phyloP scores from a whole-genome alignment of 2,113 vertebrate species.

The Thymallus thymallus region DNA sequence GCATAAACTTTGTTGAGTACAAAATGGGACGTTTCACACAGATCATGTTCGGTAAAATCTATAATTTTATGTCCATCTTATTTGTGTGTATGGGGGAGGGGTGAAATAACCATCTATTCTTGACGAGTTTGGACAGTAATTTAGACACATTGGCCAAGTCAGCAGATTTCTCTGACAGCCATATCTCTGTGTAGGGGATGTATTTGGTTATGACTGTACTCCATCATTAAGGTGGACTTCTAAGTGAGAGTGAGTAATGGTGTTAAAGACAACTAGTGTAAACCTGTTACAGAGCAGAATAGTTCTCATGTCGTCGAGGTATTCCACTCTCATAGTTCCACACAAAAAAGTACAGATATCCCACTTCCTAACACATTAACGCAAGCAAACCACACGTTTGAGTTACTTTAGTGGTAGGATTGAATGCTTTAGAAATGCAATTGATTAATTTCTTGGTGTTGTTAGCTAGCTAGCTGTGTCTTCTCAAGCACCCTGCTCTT shows the following conservation, averaged over 20 bases:
- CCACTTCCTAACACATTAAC: too few relatives aligned
- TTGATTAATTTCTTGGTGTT: conserved; percentile 50
- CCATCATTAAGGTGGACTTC: conserved; percentile 71
- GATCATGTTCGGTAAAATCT: conserved; percentile 37
- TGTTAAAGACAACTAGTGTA: conserved; percentile 68
- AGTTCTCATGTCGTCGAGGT: conserved; percentile 69
- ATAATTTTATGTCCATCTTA: conserved; percentile 45
- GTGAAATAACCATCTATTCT: conserved; percentile 62
- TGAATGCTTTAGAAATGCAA: conserved; percentile 61
- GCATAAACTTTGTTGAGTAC: conserved; percentile 54
- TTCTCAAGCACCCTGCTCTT: conserved; percentile 57
- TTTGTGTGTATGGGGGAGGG: conserved; percentile 42
- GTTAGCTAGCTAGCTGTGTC: conserved; percentile 48
- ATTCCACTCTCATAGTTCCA: conserved; percentile 63
- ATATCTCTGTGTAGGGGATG: conserved; percentile 50
- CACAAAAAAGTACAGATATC: too few relatives aligned
- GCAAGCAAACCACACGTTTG: background rate
- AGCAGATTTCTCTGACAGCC: conserved; percentile 69
- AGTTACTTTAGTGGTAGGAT: conserved; percentile 52
- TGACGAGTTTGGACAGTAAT: conserved; percentile 75
- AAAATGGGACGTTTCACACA: conserved; percentile 45
- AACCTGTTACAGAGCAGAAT: conserved; percentile 74
- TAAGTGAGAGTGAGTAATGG: conserved; percentile 73
- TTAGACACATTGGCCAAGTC: conserved; percentile 65
- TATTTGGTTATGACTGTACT: conserved; percentile 64